Evolutionary conservation across 1,140 invertebrate species (phyloP).

Genomic region (Gryon sp.): DNA sequence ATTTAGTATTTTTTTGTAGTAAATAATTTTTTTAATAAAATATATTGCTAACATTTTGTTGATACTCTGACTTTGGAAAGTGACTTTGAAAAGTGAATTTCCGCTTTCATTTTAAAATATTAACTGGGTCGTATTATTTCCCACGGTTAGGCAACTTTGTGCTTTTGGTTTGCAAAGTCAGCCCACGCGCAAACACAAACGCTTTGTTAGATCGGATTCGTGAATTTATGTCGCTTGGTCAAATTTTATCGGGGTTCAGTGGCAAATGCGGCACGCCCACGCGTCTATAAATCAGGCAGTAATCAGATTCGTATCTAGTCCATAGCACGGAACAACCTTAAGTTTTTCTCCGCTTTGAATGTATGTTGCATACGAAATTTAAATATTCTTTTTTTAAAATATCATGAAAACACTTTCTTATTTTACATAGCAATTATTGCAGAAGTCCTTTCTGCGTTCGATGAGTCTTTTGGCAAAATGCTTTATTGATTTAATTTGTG

Average conservation of each 20-base stretch:
- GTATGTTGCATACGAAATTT: slow-evolving; percentile 44
- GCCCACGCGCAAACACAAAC: slow-evolving; percentile 69
- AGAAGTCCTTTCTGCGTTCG: too few species aligned
- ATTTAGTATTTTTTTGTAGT: too few species aligned
- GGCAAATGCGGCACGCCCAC: slow-evolving; percentile 78
- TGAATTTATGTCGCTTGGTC: slow-evolving; percentile 78
- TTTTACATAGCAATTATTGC: too few species aligned
- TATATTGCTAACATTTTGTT: too few species aligned
- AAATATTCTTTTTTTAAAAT: slow-evolving; percentile 29
- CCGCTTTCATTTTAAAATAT: neutral
- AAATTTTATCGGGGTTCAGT: slow-evolving; percentile 80
- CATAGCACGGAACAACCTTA: slow-evolving; percentile 57
- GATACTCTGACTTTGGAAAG: too few species aligned
- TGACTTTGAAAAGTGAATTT: too few species aligned
- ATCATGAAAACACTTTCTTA: slow-evolving; percentile 38
- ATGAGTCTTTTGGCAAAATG: too few species aligned
- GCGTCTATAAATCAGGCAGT: slow-evolving; percentile 74
- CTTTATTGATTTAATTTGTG: too few species aligned
- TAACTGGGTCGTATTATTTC: slow-evolving; percentile 47
- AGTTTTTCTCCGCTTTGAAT: slow-evolving; percentile 47
- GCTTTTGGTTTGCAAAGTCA: slow-evolving; percentile 58
- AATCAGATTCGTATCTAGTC: slow-evolving; percentile 67
- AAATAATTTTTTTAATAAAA: too few species aligned
- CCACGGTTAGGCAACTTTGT: slow-evolving; percentile 59
- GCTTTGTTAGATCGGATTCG: slow-evolving; percentile 73